Evolutionary conservation across 2,113 vertebrate species (phyloP).

Genomic region (Seriola dumerili): DNA sequence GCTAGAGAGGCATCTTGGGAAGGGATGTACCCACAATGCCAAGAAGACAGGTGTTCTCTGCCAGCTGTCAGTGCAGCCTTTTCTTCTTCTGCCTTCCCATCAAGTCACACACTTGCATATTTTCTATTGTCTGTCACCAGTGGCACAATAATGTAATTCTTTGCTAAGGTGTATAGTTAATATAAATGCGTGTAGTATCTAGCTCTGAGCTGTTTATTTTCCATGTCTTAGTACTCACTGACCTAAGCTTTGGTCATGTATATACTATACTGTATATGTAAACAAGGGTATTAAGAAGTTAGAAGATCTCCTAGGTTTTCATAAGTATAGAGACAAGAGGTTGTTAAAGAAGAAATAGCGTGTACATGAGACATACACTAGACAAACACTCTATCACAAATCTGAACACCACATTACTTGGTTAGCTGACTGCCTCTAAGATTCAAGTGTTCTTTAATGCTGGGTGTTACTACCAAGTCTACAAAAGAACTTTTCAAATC

Average conservation of each 20-base stretch:
- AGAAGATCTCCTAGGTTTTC: neutral
- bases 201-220: neutral
- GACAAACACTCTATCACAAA: neutral
- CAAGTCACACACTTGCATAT: constrained; percentile 39
- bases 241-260: neutral
- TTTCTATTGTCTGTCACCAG: constrained; percentile 45
- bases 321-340: neutral
- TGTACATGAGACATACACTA: neutral
- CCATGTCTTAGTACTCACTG: no score
- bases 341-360: neutral
- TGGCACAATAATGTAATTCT: constrained; percentile 9
- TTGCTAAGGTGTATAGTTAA: neutral
- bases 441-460: neutral
- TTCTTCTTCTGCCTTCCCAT: constrained; percentile 43
- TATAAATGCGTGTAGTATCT: neutral
- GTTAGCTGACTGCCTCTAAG: neutral
- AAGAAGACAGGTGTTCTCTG: constrained; percentile 81
- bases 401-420: no score
- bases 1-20: constrained; percentile 78
- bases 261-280: neutral
- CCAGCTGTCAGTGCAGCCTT: constrained; percentile 78
- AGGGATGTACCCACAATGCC: constrained; percentile 70
- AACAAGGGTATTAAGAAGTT: neutral
- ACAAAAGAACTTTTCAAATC: constrained; percentile 6
- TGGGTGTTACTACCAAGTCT: neutral